These are phyloP conservation scores for Drosophila kurseongensis DNA, from an alignment of 1,140 invertebrate genomes.

Conservation along the genomic window DNA sequence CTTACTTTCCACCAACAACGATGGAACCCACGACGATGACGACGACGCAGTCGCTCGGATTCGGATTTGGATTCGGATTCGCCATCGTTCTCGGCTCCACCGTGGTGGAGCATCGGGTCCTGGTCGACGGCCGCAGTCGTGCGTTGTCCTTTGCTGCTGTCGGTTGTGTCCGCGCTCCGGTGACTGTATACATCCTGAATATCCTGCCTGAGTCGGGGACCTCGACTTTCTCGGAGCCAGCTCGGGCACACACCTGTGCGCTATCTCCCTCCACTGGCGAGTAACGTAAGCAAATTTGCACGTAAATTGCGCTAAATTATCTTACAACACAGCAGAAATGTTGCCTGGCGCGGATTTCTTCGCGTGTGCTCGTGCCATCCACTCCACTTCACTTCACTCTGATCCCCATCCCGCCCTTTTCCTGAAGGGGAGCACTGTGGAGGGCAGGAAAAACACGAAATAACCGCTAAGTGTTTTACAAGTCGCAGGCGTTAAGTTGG, in stretches of 20 bases:
- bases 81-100: slow-evolving; percentile 6
- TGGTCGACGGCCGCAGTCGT: slow-evolving; percentile 59
- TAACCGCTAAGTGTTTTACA: slow-evolving; percentile 82
- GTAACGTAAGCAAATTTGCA: slow-evolving; percentile 75
- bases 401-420: slow-evolving; percentile 8
- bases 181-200: slow-evolving; percentile 6
- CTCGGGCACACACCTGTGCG: slow-evolving; percentile 69
- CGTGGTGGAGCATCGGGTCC: slow-evolving; percentile 35
- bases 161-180: slow-evolving; percentile 70
- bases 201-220: slow-evolving; percentile 23
- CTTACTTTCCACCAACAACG: slow-evolving; percentile 61
- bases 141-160: slow-evolving; percentile 78
- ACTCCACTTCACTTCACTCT: neutral
- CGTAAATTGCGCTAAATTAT: slow-evolving; percentile 81
- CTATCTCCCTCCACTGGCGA: slow-evolving; percentile 39
- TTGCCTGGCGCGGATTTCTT: slow-evolving; percentile 67
- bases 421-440: slow-evolving; percentile 5
- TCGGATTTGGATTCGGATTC: slow-evolving; percentile 1
- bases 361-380: slow-evolving; percentile 30
- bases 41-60: slow-evolving; percentile 15
- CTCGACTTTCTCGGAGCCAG: slow-evolving; percentile 45
- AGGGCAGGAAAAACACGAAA: slow-evolving; percentile 62
- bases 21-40: slow-evolving; percentile 27
- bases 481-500: slow-evolving; percentile 75
- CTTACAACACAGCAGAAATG: slow-evolving; percentile 50